Conservation (phyloP, 2,797 vertebrate species). For the Peromyscus aztecus region DNA sequence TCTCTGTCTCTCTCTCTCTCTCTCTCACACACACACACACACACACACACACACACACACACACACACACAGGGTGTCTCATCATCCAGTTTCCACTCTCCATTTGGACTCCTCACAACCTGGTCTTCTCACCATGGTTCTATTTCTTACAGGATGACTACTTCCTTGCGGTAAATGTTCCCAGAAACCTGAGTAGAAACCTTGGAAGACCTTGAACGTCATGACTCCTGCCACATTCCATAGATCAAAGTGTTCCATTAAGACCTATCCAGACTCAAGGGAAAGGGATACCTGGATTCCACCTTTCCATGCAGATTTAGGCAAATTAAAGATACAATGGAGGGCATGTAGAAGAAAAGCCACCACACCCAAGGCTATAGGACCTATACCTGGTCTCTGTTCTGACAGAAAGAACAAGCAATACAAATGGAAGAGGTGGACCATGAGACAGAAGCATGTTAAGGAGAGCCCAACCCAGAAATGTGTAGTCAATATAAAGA, state of each 20-base stretch:
- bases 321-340: accelerated
- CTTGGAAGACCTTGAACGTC: neutral
- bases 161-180: neutral
- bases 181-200: neutral
- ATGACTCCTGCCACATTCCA: neutral
- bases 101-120: neutral
- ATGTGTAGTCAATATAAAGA: neutral
- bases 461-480: neutral
- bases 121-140: too few relatives aligned
- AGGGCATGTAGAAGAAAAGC: neutral
- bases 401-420: neutral
- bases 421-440: neutral
- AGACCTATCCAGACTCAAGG: neutral
- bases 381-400: neutral
- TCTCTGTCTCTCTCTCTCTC: neutral
- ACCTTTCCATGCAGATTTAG: neutral
- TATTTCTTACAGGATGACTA: neutral
- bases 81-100: neutral
- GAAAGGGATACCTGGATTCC: neutral
- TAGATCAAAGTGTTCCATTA: neutral
- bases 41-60: too few relatives aligned
- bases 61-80: neutral
- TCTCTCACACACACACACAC: too few relatives aligned
- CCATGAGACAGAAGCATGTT: neutral
- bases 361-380: neutral